Percentiles rank a stretch among this genome's conserved stretches.
These are phyloP conservation scores for Brachionus manjavacas DNA, from an alignment of 1,140 invertebrate species.

Conservation along the genomic window DNA sequence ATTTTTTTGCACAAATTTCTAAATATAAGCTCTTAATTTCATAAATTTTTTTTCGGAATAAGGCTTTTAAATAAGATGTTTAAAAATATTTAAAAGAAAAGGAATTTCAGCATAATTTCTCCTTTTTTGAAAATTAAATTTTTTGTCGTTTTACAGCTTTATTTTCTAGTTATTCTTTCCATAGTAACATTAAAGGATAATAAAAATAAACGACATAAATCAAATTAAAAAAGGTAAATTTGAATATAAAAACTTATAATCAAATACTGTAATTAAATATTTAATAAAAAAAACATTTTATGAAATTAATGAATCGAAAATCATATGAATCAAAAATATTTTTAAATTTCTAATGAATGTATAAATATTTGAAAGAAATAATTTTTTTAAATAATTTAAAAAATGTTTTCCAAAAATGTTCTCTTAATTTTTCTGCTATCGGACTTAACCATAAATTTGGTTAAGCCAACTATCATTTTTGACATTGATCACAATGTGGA, in stretches of 20 bases:
- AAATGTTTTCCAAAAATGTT: background rate
- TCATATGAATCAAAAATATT: background rate
- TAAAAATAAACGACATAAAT: background rate
- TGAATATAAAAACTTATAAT: no score
- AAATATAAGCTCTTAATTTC: no score
- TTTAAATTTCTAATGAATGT: background rate
- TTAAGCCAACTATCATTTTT: background rate
- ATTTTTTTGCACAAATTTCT: no score
- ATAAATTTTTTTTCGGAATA: no score
- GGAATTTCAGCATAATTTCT: background rate
- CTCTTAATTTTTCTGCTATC: background rate
- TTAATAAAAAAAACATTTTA: background rate
- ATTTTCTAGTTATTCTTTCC: background rate
- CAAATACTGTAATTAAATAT: background rate
- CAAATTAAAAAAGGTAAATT: background rate
- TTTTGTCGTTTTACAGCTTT: background rate
- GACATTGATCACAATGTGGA: constrained; percentile 3
- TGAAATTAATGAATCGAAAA: constrained; percentile 1
- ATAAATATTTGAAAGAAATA: background rate
- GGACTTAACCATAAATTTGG: background rate
- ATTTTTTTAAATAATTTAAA: background rate
- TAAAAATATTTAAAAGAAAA: background rate
- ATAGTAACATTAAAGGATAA: background rate
- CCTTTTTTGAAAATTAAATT: background rate
- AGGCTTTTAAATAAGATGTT: background rate